phyloP scores from a whole-genome alignment of 2,888 invertebrate genomes.

The Shargacucullia verbasci region DNA sequence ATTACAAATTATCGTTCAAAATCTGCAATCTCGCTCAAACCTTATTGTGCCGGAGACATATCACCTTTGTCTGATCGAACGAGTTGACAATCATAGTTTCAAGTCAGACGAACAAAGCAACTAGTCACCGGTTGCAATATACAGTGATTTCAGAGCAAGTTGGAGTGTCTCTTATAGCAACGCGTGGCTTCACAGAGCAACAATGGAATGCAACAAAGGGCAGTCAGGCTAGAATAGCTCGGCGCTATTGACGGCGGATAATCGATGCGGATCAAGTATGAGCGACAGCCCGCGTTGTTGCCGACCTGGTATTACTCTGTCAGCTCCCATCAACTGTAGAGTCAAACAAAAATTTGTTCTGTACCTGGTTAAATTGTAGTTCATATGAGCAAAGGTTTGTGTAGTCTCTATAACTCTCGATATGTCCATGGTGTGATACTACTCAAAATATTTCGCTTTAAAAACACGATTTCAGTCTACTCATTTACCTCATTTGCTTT shows the following conservation, averaged over 20 bases:
- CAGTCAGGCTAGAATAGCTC: constrained; percentile 42
- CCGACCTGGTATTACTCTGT: constrained; percentile 42
- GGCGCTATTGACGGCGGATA: constrained; percentile 57
- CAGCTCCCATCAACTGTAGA: constrained; percentile 23
- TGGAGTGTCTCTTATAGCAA: constrained; percentile 44
- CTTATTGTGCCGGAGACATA: constrained; percentile 38
- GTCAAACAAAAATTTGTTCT: constrained; percentile 23
- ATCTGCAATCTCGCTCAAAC: constrained; percentile 16
- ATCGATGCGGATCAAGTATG: constrained; percentile 65
- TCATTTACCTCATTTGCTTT: background rate
- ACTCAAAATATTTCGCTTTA: constrained; percentile 25
- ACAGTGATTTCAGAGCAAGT: constrained; percentile 30
- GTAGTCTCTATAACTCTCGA: too few relatives aligned
- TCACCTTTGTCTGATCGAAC: constrained; percentile 35
- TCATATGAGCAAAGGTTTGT: constrained; percentile 8
- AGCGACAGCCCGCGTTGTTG: constrained; percentile 54
- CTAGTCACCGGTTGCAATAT: constrained; percentile 37
- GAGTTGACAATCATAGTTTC: constrained; percentile 26
- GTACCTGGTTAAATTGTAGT: constrained; percentile 7
- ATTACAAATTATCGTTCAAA: constrained; percentile 30
- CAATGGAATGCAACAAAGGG: constrained; percentile 58
- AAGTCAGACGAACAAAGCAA: constrained; percentile 37
- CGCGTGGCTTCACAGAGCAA: constrained; percentile 36
- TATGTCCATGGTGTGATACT: constrained; percentile 16
- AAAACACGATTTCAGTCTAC: background rate